A percentile compares a stretch with the other conserved stretches of the same genome.
phyloP scores from a whole-genome alignment of 2,113 vertebrate genomes.

The Ramphastos sulfuratus region DNA sequence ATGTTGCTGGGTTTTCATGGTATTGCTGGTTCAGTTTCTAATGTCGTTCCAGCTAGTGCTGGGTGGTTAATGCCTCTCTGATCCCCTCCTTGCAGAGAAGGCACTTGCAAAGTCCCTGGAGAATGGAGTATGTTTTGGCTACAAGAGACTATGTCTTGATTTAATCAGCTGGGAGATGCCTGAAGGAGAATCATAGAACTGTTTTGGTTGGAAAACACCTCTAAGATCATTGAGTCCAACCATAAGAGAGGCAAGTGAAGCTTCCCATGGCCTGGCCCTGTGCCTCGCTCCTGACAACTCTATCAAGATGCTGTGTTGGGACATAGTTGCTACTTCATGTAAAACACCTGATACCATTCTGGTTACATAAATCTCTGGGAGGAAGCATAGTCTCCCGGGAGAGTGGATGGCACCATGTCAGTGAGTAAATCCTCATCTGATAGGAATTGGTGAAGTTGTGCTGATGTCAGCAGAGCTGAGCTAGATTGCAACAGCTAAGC shows the following conservation, averaged over 20 bases:
- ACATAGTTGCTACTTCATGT: fast-evolving
- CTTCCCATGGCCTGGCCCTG: not conserved
- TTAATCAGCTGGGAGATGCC: not conserved
- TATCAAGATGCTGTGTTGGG: not conserved
- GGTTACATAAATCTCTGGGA: not conserved
- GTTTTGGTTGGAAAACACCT: no score
- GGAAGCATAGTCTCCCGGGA: not conserved
- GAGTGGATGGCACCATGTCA: fast-evolving
- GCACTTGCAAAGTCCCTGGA: not conserved
- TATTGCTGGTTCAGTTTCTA: not conserved
- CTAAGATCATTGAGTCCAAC: no score
- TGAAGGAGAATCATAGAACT: not conserved
- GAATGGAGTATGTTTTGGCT: not conserved
- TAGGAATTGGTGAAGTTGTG: not conserved
- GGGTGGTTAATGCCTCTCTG: not conserved
- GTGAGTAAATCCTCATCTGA: not conserved
- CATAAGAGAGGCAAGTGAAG: not conserved
- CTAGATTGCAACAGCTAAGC: not conserved
- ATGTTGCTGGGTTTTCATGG: not conserved
- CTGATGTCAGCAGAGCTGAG: not conserved
- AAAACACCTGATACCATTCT: not conserved
- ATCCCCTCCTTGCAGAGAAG: not conserved
- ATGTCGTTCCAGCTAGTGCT: not conserved
- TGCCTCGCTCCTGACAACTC: not conserved
- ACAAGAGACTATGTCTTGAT: not conserved